Conservation (phyloP, 2,113 vertebrate species). For the Nanorana parkeri region DNA sequence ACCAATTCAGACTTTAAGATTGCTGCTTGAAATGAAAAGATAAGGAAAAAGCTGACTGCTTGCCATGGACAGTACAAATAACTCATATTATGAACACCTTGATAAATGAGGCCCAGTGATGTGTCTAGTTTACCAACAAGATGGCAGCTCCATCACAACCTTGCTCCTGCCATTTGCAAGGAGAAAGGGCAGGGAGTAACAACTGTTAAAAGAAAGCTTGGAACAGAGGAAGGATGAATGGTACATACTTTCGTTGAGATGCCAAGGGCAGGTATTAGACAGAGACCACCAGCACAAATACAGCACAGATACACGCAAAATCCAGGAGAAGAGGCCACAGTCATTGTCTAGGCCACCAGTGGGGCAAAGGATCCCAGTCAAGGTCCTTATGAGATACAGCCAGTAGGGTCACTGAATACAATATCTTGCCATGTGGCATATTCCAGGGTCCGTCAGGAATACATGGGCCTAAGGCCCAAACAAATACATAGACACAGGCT, state of each 20-base stretch:
- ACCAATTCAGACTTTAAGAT: too few species aligned
- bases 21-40: too few species aligned
- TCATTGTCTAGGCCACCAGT: slow-evolving; percentile 9
- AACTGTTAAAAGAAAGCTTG: neutral
- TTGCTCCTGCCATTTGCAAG: neutral
- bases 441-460: slow-evolving; percentile 14
- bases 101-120: neutral
- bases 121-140: neutral
- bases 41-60: too few species aligned
- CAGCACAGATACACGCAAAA: slow-evolving; percentile 51
- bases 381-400: slow-evolving; percentile 12
- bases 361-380: slow-evolving; percentile 34
- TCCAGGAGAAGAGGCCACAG: slow-evolving; percentile 32
- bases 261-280: slow-evolving; percentile 47
- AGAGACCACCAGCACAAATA: slow-evolving; percentile 51
- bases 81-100: too few species aligned
- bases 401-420: slow-evolving; percentile 4
- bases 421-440: slow-evolving; percentile 20
- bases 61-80: too few species aligned
- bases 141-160: neutral
- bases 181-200: neutral
- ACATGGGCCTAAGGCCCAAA: neutral
- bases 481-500: slow-evolving; percentile 4
- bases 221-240: neutral
- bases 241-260: slow-evolving; percentile 33